Evolutionary conservation across 2,888 invertebrate genomes (phyloP).

Genomic region (Buathra laborator): DNA sequence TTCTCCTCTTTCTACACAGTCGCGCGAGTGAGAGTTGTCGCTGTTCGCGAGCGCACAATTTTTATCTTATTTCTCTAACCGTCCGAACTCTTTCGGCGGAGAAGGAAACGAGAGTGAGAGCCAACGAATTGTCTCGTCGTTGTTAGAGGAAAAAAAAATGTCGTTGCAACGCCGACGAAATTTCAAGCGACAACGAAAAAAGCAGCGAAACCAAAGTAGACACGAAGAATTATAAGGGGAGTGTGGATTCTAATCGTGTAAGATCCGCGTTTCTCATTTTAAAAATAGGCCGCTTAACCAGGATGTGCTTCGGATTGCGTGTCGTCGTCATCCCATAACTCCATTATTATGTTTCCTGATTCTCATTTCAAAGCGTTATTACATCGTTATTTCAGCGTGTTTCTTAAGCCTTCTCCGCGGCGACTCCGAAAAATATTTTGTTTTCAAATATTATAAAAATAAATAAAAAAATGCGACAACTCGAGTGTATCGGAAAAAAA

Average conservation of each 20-base stretch:
- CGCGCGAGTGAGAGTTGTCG: conserved; percentile 51
- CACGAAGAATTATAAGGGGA: conserved; percentile 69
- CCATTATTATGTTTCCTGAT: conserved; percentile 28
- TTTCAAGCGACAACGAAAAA: conserved; percentile 62
- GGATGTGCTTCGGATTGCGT: not conserved
- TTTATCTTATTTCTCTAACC: conserved; percentile 63
- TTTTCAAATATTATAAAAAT: not conserved
- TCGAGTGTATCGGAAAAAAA: conserved; percentile 27
- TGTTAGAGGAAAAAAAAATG: conserved; percentile 43
- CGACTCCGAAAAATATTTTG: not conserved
- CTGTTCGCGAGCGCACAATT: conserved; percentile 56
- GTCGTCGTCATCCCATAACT: not conserved
- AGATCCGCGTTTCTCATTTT: conserved; percentile 58
- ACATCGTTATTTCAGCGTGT: not conserved
- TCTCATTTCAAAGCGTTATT: not conserved
- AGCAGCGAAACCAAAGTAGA: conserved; percentile 62
- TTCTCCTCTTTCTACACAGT: conserved; percentile 63
- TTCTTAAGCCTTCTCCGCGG: not conserved
- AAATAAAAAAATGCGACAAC: not conserved
- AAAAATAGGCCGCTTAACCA: conserved; percentile 56
- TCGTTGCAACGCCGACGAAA: conserved; percentile 54
- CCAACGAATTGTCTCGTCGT: not conserved
- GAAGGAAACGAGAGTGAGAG: conserved; percentile 27
- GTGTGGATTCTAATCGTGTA: conserved; percentile 44
- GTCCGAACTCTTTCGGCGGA: conserved; percentile 33